phyloP scores from a whole-genome alignment of 35 echinoderm and acorn worm species.

The Eucidaris tribuloides region DNA sequence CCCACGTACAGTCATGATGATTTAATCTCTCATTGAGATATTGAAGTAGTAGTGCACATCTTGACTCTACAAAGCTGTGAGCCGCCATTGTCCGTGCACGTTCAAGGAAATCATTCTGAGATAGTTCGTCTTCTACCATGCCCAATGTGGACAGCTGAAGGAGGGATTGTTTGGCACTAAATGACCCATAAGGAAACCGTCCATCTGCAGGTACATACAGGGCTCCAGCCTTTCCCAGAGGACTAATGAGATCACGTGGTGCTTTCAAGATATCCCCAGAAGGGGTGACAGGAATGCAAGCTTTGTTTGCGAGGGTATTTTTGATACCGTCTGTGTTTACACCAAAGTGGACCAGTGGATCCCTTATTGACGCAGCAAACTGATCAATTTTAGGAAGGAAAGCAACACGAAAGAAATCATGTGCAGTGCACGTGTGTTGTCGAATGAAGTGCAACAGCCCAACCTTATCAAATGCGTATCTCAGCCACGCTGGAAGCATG shows the following conservation, averaged over 20 bases:
- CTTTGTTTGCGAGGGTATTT: neutral
- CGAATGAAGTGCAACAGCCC: neutral
- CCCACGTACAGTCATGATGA: neutral
- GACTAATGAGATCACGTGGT: conserved; percentile 30
- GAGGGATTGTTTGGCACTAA: neutral
- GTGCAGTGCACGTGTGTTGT: neutral
- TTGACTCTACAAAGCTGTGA: neutral
- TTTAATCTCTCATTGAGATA: conserved; percentile 12
- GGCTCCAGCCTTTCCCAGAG: neutral
- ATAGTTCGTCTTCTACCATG: conserved; percentile 31
- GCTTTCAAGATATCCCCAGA: neutral
- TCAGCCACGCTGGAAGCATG: neutral
- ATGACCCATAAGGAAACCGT: conserved; percentile 35
- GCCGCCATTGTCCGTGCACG: neutral
- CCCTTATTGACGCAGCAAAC: neutral
- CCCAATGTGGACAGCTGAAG: conserved; percentile 31
- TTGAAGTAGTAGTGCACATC: neutral
- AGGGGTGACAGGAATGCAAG: conserved; percentile 40
- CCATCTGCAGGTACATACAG: conserved; percentile 19
- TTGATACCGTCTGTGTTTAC: neutral
- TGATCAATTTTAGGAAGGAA: neutral
- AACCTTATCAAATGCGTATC: neutral
- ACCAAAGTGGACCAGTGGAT: neutral
- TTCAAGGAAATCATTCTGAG: conserved; percentile 36
- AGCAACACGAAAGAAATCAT: neutral